These are phyloP conservation scores for Origma solitaria DNA, from an alignment of 2,113 vertebrate genomes.

Conservation along the genomic window DNA sequence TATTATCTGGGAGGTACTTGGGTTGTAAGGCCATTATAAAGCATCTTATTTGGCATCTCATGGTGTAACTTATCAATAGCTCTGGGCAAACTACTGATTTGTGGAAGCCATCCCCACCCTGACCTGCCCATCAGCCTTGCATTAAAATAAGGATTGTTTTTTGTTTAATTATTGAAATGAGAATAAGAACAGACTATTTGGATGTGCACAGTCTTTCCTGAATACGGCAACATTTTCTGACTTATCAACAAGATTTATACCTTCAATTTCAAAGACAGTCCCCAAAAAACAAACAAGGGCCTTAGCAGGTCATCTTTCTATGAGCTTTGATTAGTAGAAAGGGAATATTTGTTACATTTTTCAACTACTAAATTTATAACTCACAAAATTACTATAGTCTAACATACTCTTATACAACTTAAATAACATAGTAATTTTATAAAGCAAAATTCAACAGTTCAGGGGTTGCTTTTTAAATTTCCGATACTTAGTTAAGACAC, in stretches of 20 bases:
- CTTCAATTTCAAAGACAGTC: background rate
- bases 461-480: background rate
- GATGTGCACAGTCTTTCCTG: background rate
- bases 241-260: background rate
- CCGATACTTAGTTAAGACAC: background rate
- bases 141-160: background rate
- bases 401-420: background rate
- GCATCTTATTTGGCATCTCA: background rate
- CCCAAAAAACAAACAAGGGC: background rate
- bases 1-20: background rate
- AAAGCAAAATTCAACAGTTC: background rate
- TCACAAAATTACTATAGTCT: background rate
- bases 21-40: background rate
- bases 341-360: background rate
- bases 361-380: background rate
- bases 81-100: background rate
- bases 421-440: background rate
- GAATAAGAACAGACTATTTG: background rate
- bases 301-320: background rate
- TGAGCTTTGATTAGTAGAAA: background rate
- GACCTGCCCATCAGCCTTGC: background rate
- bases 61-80: background rate
- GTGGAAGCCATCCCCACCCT: background rate
- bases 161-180: background rate
- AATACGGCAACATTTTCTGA: background rate